phyloP scores from a whole-genome alignment of 2,113 vertebrate genomes.

The Zapus hudsonius region DNA sequence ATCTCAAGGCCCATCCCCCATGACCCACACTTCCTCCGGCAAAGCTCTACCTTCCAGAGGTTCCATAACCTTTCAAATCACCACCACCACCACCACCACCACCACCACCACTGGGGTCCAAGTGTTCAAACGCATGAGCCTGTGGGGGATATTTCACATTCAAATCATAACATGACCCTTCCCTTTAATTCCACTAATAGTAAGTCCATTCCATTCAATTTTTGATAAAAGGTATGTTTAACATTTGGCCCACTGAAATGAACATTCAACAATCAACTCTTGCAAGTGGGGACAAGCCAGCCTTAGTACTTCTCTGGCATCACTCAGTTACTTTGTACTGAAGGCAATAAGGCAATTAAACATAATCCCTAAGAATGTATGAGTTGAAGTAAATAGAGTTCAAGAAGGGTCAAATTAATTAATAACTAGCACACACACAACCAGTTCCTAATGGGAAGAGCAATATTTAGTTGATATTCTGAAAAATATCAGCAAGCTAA shows the following conservation, averaged over 20 bases:
- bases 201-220: neutral
- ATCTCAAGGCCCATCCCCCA: neutral
- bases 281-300: neutral
- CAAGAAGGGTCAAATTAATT: slow-evolving; percentile 33
- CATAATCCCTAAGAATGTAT: slow-evolving; percentile 7
- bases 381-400: slow-evolving; percentile 40
- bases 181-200: neutral
- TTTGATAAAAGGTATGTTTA: neutral
- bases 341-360: slow-evolving; percentile 42
- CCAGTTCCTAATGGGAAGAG: slow-evolving; percentile 54
- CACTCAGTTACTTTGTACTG: neutral
- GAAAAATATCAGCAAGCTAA: slow-evolving; percentile 11
- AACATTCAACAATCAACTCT: slow-evolving; percentile 7
- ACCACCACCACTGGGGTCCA: neutral
- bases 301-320: neutral
- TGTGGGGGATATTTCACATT: neutral
- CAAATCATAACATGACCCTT: neutral
- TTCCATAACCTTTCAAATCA: neutral
- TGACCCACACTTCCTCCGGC: neutral
- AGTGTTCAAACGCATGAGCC: neutral
- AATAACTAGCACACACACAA: slow-evolving; percentile 35
- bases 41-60: neutral
- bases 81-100: neutral
- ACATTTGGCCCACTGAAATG: neutral
- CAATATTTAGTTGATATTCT: neutral